Evolutionary conservation across 2,888 invertebrate genomes (phyloP).

Genomic region (Patella depressa): DNA sequence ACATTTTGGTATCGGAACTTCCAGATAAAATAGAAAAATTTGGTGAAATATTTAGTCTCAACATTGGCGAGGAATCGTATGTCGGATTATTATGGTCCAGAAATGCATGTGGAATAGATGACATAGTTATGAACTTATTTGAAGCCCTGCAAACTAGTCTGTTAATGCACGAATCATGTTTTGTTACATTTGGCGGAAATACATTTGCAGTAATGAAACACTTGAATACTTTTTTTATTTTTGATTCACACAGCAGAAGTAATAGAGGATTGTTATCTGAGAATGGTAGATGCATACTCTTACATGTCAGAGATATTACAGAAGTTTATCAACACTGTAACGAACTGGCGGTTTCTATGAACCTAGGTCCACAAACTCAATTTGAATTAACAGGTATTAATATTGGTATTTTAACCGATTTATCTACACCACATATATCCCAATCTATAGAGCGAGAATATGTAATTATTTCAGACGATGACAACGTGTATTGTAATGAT

Average conservation of each 20-base stretch:
- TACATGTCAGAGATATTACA: not conserved
- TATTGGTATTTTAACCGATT: not conserved
- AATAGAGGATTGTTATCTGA: not conserved
- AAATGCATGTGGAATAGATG: not conserved
- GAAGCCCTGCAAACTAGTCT: not conserved
- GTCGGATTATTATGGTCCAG: too few species aligned
- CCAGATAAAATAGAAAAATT: too few species aligned
- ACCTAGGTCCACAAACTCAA: not conserved
- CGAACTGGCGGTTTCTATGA: not conserved
- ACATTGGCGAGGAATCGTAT: too few species aligned
- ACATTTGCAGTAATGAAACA: slow-evolving; percentile 3
- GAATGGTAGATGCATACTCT: not conserved
- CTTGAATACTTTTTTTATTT: not conserved
- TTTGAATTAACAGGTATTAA: slow-evolving; percentile 5
- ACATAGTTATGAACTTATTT: not conserved
- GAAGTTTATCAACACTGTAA: not conserved
- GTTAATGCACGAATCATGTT: not conserved
- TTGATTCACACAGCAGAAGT: not conserved
- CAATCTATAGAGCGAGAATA: too few species aligned
- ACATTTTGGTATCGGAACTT: too few species aligned
- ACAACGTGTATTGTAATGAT: too few species aligned
- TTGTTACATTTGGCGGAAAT: not conserved
- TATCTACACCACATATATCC: not conserved
- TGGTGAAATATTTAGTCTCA: too few species aligned
- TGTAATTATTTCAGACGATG: too few species aligned